phyloP scores from a whole-genome alignment of 1,140 invertebrate genomes.

The Palaemon carinicauda region DNA sequence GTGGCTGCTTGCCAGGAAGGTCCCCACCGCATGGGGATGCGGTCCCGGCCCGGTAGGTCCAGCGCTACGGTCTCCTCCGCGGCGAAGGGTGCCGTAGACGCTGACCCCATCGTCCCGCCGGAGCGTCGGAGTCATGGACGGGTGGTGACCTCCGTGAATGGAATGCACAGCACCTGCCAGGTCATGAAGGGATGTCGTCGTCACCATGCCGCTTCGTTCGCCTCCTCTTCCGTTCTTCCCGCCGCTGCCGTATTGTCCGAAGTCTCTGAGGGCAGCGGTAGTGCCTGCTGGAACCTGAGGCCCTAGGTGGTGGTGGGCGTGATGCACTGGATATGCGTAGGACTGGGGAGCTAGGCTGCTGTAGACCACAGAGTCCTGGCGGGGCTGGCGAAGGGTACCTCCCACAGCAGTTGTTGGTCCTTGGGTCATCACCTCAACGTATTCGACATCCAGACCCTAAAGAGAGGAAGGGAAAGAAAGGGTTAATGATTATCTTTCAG shows the following conservation, averaged over 20 bases:
- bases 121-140: background rate
- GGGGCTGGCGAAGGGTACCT: background rate
- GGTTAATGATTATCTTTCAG: background rate
- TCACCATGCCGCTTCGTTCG: background rate
- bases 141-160: constrained; percentile 7
- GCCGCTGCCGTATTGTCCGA: background rate
- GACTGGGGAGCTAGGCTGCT: constrained; percentile 14
- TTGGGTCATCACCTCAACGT: constrained; percentile 24
- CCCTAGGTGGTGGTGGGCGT: background rate
- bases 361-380: constrained; percentile 12
- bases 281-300: background rate
- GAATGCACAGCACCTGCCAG: constrained; percentile 26
- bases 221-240: too few relatives aligned
- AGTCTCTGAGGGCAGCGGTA: background rate
- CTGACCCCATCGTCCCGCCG: constrained; percentile 14
- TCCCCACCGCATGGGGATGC: constrained; percentile 34
- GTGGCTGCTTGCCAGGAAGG: constrained; percentile 39
- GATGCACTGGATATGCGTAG: constrained; percentile 15
- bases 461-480: background rate
- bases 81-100: constrained; percentile 33
- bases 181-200: constrained; percentile 37
- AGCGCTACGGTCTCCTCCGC: background rate
- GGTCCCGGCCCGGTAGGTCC: constrained; percentile 5
- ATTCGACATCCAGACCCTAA: constrained; percentile 31
- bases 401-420: background rate